phyloP scores from a whole-genome alignment of 1,140 invertebrate species.

The Eriocheir sinensis region DNA sequence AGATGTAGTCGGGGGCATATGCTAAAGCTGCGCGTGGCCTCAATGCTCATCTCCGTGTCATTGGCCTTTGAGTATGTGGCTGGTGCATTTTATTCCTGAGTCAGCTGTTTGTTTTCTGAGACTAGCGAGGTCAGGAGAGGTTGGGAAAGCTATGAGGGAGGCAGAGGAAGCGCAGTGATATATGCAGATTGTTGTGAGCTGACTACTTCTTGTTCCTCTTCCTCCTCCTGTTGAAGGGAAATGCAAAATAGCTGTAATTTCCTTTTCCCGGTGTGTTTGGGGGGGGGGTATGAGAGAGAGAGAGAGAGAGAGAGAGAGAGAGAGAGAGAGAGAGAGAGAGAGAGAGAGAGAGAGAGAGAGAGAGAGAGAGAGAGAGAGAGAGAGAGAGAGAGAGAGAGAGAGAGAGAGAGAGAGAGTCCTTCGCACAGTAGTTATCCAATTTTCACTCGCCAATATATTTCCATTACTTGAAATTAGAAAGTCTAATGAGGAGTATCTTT shows the following conservation, averaged over 20 bases:
- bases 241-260: slow-evolving; percentile 6
- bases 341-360: too few species aligned
- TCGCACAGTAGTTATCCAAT: neutral
- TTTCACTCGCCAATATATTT: neutral
- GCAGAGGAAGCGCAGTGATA: neutral
- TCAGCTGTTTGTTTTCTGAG: neutral
- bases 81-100: neutral
- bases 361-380: too few species aligned
- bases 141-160: neutral
- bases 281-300: too few species aligned
- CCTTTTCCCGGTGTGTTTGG: neutral
- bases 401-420: neutral
- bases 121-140: too few species aligned
- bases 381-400: too few species aligned
- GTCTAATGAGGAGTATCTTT: neutral
- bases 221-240: neutral
- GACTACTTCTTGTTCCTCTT: neutral
- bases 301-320: too few species aligned
- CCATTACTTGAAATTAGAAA: neutral
- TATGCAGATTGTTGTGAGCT: neutral
- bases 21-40: too few species aligned
- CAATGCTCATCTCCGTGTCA: too few species aligned
- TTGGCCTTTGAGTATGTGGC: too few species aligned
- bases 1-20: too few species aligned
- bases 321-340: too few species aligned